Evolutionary conservation across 2,888 invertebrate species (phyloP), one percentile per base, ranked within the genome.

Genomic region (Zaprionus bogoriensis): DNA sequence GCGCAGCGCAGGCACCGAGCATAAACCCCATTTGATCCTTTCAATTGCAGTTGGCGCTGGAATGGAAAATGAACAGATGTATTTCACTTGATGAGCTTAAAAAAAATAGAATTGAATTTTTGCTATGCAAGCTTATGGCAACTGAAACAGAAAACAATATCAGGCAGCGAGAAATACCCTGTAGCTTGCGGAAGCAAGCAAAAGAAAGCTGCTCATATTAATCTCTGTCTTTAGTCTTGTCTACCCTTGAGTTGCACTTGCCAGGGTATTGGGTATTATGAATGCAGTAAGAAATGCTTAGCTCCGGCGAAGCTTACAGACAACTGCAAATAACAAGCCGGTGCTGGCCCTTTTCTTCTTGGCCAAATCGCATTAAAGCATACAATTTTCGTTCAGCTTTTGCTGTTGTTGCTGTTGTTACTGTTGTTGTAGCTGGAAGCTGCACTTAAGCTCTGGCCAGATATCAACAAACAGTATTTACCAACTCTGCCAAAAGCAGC

Each of bases 381-480:
- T 61, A 72, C 55, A 68, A 76, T 65, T 69, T 60, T 58, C 39
- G 45, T 28, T 23, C 69, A 59, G 54, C 44, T 68, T 79, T 80
- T 70, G 87, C 74, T 68, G 75, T 47, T 63, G 30, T 63, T 62
- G 46, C 27, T 27, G 10, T 39, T 67, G 76, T 77, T 74, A 84
- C 74, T 62, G 46, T 10, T 27, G 10, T 39, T 67, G 76, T 77
- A 70, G 87, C 74, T 68, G 71, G 48, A 60, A 22, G 61, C 42
- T 80, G 64, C 74, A 73, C 64, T 84, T 81, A 74, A 81, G 84
- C 61, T 65, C 74, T 71, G 81, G 78, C 84, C 57, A 50, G 78
- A 65, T 82, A 82, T 75, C 85, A 82, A 72, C 87, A 77, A 86
- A 67, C 67, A 69, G 71, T 86, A 55, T 74, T 86, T 84, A 77